Conservation (phyloP, 1,140 invertebrate genomes). For the roundworm (Caenorhabditis elegans) region WBcel235 BX284606.5:646001-646500, state of each 20-base stretch:
- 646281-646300: background rate
- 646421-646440: constrained; percentile 1
- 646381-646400: background rate
- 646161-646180: too few species aligned
- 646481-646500: background rate
- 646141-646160: too few species aligned
- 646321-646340: background rate
- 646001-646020: too few species aligned
- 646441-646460: background rate
- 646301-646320: background rate
- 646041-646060: too few species aligned
- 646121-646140: too few species aligned
- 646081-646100: too few species aligned
- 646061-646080: too few species aligned
- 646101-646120: too few species aligned
- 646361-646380: background rate
- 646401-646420: background rate
- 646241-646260: background rate
- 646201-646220: constrained; percentile 8
- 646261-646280: background rate
- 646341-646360: background rate
- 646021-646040: too few species aligned
- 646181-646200: too few species aligned
- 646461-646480: background rate
- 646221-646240: background rate